A percentile compares a stretch with the other conserved stretches of the same genome.
Evolutionary conservation across 2,888 invertebrate species (phyloP).

Genomic region (Perizoma affinitatum): DNA sequence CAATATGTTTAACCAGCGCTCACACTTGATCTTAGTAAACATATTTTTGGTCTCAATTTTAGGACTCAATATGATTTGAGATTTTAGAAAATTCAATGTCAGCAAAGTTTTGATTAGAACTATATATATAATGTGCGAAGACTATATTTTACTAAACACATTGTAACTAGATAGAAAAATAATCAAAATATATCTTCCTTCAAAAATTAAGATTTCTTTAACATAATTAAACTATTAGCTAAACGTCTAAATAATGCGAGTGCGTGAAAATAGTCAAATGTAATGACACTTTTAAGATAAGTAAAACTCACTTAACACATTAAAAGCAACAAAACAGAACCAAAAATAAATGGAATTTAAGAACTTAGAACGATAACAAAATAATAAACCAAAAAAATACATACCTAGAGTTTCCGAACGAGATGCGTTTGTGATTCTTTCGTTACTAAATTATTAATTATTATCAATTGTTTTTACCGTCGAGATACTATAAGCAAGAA

Average conservation of each 20-base stretch:
- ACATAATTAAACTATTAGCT: slow-evolving; percentile 39
- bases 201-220: slow-evolving; percentile 30
- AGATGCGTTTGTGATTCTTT: slow-evolving; percentile 51
- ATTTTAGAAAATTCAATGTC: slow-evolving; percentile 31
- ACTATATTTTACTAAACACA: slow-evolving; percentile 31
- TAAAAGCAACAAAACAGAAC: slow-evolving; percentile 71
- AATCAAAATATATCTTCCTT: slow-evolving; percentile 21
- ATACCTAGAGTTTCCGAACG: slow-evolving; percentile 63
- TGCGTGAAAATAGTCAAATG: slow-evolving; percentile 32
- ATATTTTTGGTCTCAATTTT: slow-evolving; percentile 73
- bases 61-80: slow-evolving; percentile 49
- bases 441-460: slow-evolving; percentile 33
- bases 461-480: slow-evolving; percentile 8
- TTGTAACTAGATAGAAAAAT: slow-evolving; percentile 24
- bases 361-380: slow-evolving; percentile 73
- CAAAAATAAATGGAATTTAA: slow-evolving; percentile 55
- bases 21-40: slow-evolving; percentile 55
- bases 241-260: slow-evolving; percentile 41
- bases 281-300: slow-evolving; percentile 44
- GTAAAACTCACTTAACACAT: slow-evolving; percentile 48
- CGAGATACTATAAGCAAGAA: slow-evolving; percentile 10
- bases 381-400: slow-evolving; percentile 58
- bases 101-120: slow-evolving; percentile 27
- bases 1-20: slow-evolving; percentile 61
- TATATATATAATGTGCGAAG: slow-evolving; percentile 25